These are phyloP conservation scores for Colinus virginianus DNA, from an alignment of 2,113 vertebrate genomes.

Conservation along the genomic window DNA sequence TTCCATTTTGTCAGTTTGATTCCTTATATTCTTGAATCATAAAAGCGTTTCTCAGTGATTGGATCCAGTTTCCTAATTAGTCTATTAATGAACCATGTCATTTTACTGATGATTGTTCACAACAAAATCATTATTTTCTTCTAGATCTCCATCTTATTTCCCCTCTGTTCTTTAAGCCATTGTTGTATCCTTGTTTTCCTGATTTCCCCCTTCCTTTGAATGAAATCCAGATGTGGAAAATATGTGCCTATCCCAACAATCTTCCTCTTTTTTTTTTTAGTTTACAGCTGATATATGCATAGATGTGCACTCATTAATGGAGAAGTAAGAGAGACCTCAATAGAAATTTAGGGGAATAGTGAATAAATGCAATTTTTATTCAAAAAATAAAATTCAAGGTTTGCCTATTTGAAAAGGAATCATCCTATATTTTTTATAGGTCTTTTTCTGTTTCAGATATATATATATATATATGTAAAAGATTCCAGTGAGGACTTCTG, in stretches of 20 bases:
- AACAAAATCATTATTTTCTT: conserved; percentile 41
- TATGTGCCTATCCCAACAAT: neutral
- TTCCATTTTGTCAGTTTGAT: neutral
- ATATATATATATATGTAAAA: neutral
- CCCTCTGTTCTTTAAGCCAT: neutral
- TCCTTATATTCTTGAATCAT: neutral
- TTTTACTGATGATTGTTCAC: conserved; percentile 8
- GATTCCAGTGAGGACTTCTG: neutral
- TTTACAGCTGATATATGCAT: neutral
- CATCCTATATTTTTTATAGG: neutral
- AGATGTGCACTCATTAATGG: neutral
- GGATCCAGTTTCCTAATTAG: conserved; percentile 4
- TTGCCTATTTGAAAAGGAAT: neutral
- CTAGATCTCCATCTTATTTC: neutral
- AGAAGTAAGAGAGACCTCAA: neutral
- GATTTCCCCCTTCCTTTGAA: conserved; percentile 13
- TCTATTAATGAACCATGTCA: neutral
- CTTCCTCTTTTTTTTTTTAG: neutral
- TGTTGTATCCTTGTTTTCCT: conserved; percentile 16
- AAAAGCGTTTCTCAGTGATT: conserved; percentile 1
- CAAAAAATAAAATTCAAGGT: neutral
- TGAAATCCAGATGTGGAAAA: conserved; percentile 48
- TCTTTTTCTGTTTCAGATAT: neutral
- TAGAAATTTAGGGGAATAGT: neutral
- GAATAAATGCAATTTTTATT: neutral